phyloP scores from a whole-genome alignment of 1,140 invertebrate species.

The Vollenhovia emeryi region DNA sequence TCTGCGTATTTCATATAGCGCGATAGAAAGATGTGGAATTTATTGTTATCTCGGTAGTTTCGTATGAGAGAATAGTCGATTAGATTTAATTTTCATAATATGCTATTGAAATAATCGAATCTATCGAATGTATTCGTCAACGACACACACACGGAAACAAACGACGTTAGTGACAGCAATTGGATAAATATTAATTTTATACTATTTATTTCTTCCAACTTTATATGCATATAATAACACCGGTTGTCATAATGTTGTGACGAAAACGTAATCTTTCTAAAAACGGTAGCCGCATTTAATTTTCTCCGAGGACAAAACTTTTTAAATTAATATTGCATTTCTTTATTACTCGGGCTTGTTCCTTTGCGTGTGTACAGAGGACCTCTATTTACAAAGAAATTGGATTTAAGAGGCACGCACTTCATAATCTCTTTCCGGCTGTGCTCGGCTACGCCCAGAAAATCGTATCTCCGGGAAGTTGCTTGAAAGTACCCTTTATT shows the following conservation, averaged over 20 bases:
- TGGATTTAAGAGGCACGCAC: conserved; percentile 42
- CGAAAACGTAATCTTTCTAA: neutral
- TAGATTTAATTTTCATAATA: conserved; percentile 24
- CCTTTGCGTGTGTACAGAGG: neutral
- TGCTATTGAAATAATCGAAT: neutral
- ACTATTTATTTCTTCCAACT: neutral
- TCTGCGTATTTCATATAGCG: neutral
- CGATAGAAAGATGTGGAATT: neutral
- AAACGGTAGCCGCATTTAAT: neutral
- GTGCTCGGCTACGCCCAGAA: conserved; percentile 9
- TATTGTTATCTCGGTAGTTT: neutral
- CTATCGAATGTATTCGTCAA: neutral
- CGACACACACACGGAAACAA: neutral
- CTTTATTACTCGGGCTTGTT: conserved; percentile 15
- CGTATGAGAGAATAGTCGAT: neutral
- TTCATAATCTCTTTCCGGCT: conserved; percentile 28
- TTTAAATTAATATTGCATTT: neutral
- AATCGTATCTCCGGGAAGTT: conserved; percentile 37
- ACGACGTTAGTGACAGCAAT: neutral
- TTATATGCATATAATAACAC: neutral
- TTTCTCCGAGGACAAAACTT: neutral
- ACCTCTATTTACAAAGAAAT: conserved; percentile 49
- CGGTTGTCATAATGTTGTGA: neutral
- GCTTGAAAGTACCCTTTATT: conserved; percentile 45
- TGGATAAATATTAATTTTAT: neutral